phyloP scores from a whole-genome alignment of 2,888 invertebrate species.

The Conistra vaccinii region DNA sequence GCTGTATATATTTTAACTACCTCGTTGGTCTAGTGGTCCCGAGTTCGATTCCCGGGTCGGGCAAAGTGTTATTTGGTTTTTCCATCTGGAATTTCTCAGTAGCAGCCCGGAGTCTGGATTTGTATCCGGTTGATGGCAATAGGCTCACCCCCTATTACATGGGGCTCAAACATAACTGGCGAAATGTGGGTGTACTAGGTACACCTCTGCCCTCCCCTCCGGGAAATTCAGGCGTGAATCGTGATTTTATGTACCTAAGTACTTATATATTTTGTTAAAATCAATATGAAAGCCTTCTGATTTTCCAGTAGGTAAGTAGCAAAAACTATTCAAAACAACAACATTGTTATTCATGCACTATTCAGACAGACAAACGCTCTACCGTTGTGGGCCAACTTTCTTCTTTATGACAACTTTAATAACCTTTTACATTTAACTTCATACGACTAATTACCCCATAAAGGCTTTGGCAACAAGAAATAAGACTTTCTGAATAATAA shows the following conservation, averaged over 20 bases:
- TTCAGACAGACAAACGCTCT: neutral
- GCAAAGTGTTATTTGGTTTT: no score
- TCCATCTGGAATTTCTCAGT: no score
- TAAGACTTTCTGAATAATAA: constrained; percentile 1
- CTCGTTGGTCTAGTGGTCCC: no score
- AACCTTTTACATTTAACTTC: neutral
- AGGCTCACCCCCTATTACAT: no score
- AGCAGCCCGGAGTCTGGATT: no score
- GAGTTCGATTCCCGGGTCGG: no score
- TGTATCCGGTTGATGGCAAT: no score
- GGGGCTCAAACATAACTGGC: no score
- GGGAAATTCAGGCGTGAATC: no score
- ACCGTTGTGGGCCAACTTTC: neutral
- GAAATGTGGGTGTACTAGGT: no score
- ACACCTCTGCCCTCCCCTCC: no score
- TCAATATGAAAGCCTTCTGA: neutral
- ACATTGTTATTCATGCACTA: neutral
- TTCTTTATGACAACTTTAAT: neutral
- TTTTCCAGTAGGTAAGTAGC: neutral
- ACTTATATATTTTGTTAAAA: neutral
- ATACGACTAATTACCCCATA: constrained; percentile 4
- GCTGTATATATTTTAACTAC: neutral
- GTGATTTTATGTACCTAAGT: no score
- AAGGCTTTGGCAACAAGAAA: neutral
- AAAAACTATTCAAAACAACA: neutral